phyloP scores from a whole-genome alignment of 2,888 invertebrate genomes.

The Erebia aethiops region DNA sequence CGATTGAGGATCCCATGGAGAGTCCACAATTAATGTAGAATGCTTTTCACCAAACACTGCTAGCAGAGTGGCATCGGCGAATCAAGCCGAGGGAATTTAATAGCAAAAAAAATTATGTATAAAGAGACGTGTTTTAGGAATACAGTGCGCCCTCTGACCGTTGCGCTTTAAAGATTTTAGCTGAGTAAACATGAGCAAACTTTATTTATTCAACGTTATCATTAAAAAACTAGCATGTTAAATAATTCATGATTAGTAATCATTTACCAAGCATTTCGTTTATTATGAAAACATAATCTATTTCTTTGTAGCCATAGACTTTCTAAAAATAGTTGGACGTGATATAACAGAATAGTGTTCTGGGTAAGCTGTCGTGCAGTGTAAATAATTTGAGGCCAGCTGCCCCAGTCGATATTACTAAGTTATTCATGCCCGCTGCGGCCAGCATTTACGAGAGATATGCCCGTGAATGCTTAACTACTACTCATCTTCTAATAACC shows the following conservation, averaged over 20 bases:
- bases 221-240: too few species aligned
- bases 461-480: not conserved
- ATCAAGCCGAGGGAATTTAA: too few species aligned
- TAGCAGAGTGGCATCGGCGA: too few species aligned
- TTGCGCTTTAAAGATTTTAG: too few species aligned
- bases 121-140: too few species aligned
- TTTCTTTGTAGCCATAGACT: conserved; percentile 16
- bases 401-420: conserved; percentile 75
- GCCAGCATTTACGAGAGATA: conserved; percentile 61
- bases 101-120: too few species aligned
- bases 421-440: conserved; percentile 76
- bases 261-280: not conserved
- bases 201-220: not conserved
- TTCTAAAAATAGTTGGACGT: conserved; percentile 63
- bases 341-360: conserved; percentile 46
- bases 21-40: too few species aligned
- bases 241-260: not conserved
- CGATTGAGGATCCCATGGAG: too few species aligned
- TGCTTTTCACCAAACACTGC: too few species aligned
- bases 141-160: too few species aligned
- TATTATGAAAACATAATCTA: conserved; percentile 10
- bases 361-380: conserved; percentile 55
- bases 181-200: not conserved
- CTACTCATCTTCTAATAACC: conserved; percentile 12
- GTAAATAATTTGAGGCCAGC: conserved; percentile 76